Evolutionary conservation across 2,797 vertebrate species (phyloP), one percentile per base, ranked within the genome.

Genomic region (Cyclopterus lumpus): DNA sequence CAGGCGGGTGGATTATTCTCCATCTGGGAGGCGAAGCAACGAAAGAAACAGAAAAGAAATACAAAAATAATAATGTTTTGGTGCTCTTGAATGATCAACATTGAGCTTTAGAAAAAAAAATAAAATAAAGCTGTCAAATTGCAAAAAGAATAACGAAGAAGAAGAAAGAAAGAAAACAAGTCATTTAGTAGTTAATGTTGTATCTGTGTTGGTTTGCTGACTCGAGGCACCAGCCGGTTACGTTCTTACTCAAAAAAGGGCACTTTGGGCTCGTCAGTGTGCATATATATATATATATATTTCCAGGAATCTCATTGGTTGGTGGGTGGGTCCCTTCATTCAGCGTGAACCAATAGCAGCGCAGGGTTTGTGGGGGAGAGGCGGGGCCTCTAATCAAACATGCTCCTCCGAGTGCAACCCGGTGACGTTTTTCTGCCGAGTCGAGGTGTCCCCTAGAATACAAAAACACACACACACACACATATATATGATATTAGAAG

Each of bases 351-450:
- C 87, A 90, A 93, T 95, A 97, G 97, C 96, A 97, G 96, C 95
- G 89, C 92, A 65, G 81, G 83, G 79, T 82, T 84, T 78, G 72
- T 76, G 61, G 73, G 73, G 77, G 46, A 81, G 87, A 76, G 87
- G 80, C 59, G 71, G 63, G 64, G 74, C 48, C 54, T 90, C 93
- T 95, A 97, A 75, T 99, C 97, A 87, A 97, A 97, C 1, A 95
- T 91, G 77, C 95, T 89, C 92, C 95, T 95, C 81, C 96, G 95
- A 32, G 97, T 96, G 48, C 97, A 96, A 88, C 96, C 96, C 5
- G 97, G 97, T 57, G 97, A 98, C 3, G 91, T 96, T 93, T 97
- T 99, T 79, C 97, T 97, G 93, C 96, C 92, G 66, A 99, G 95
- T 73, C 97, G 95, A 32, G 98, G 97, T 2, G 97, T 99, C 75